Conservation (phyloP, 2,888 invertebrate genomes). For the Athrips mouffetella region DNA sequence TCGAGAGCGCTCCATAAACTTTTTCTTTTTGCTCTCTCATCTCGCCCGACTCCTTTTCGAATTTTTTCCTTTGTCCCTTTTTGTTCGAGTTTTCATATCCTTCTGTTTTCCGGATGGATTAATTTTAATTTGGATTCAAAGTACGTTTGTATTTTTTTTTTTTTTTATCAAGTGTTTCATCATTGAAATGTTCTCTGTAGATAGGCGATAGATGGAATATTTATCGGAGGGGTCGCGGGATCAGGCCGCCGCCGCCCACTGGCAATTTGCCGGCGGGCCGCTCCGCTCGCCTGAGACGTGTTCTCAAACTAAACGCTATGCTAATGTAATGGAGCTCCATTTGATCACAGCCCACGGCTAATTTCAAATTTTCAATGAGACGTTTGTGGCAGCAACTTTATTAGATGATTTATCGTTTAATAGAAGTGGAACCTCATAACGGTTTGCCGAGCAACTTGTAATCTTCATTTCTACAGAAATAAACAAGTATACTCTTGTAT, state of each 20-base stretch:
- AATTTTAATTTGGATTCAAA: slow-evolving; percentile 67
- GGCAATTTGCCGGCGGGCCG: slow-evolving; percentile 58
- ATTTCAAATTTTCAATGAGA: slow-evolving; percentile 72
- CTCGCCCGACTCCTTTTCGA: slow-evolving; percentile 53
- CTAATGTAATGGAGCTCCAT: slow-evolving; percentile 73
- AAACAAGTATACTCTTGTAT: neutral
- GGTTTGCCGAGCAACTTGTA: neutral
- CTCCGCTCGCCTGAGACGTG: slow-evolving; percentile 49
- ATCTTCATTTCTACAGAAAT: neutral
- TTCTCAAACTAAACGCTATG: slow-evolving; percentile 72
- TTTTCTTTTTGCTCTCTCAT: slow-evolving; percentile 49
- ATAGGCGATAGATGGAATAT: slow-evolving; percentile 52
- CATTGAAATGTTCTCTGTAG: slow-evolving; percentile 22
- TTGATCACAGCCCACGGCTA: slow-evolving; percentile 71
- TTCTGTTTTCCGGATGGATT: slow-evolving; percentile 67
- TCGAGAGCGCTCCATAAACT: slow-evolving; percentile 38
- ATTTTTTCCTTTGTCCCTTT: slow-evolving; percentile 57
- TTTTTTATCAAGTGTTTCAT: slow-evolving; percentile 32
- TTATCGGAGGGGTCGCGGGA: slow-evolving; percentile 68
- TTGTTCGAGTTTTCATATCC: slow-evolving; percentile 67
- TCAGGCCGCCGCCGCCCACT: slow-evolving; percentile 66
- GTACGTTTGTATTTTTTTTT: slow-evolving; percentile 32
- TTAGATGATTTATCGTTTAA: slow-evolving; percentile 50
- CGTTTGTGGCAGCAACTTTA: slow-evolving; percentile 60
- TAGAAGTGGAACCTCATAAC: slow-evolving; percentile 26